These are phyloP conservation scores for Phylloscopus collybita DNA, from an alignment of 2,797 vertebrate species.

Conservation along the genomic window DNA sequence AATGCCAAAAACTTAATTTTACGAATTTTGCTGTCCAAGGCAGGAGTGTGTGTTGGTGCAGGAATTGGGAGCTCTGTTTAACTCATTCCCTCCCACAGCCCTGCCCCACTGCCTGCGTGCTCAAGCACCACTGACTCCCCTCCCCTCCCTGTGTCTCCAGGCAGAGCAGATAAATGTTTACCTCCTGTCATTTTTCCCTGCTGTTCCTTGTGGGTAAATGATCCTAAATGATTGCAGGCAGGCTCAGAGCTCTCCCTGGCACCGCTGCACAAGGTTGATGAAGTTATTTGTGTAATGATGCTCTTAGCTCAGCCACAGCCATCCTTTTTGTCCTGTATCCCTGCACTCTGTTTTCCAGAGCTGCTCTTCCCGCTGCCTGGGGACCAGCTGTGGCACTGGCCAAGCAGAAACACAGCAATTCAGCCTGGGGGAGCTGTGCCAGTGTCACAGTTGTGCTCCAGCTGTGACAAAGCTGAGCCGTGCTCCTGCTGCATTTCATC, in stretches of 20 bases:
- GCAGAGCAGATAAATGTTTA: not conserved
- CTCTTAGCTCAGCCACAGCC: not conserved
- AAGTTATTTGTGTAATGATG: not conserved
- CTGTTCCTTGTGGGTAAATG: not conserved
- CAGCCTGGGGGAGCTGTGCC: not conserved
- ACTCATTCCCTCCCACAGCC: not conserved
- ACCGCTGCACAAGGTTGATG: not conserved
- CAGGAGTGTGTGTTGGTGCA: not conserved
- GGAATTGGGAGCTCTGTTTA: not conserved
- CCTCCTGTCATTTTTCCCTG: conserved; percentile 14
- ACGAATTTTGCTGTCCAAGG: not conserved
- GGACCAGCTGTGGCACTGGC: not conserved
- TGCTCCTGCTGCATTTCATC: not conserved
- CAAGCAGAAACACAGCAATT: not conserved
- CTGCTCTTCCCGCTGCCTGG: not conserved
- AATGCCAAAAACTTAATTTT: not conserved
- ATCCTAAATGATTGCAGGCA: not conserved
- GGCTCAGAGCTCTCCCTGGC: not conserved
- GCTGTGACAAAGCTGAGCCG: not conserved
- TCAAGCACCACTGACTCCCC: not conserved
- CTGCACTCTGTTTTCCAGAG: not conserved
- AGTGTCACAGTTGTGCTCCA: not conserved
- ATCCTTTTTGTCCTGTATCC: not conserved
- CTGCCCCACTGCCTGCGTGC: not conserved
- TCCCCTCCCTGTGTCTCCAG: not conserved